Conservation (phyloP, 2,797 vertebrate genomes). For the Peromyscus nudipes region DNA sequence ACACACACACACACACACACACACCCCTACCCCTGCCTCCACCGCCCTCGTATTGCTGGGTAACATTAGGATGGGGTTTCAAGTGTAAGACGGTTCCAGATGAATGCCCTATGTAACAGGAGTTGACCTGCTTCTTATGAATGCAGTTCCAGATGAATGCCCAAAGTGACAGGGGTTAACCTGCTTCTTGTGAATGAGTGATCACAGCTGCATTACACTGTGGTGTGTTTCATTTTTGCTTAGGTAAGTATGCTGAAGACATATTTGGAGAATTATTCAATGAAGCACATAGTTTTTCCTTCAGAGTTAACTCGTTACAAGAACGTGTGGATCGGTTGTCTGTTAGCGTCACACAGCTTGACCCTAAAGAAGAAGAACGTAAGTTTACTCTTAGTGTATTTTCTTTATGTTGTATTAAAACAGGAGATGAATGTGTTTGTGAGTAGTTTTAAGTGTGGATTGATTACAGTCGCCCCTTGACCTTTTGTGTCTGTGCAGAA, state of each 20-base stretch:
- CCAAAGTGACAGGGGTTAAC: background rate
- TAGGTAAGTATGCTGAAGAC: conserved; percentile 99
- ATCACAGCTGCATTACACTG: conserved; percentile 23
- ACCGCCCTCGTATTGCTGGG: background rate
- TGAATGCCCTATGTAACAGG: no score
- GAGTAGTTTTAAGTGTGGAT: background rate
- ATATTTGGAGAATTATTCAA: conserved; percentile 99
- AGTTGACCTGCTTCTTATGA: no score
- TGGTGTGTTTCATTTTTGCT: conserved; percentile 58
- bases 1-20: no score
- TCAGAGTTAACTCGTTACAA: conserved; percentile 98
- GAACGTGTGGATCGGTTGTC: conserved; percentile 98
- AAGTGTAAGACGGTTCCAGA: background rate
- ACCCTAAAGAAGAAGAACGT: conserved; percentile 99
- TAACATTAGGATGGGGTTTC: background rate
- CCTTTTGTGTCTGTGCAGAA: background rate
- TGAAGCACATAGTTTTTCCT: conserved; percentile 98
- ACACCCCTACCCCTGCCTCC: no score
- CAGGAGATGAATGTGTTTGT: conserved; percentile 11
- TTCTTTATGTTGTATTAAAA: conserved; percentile 21
- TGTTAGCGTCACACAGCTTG: conserved; percentile 98
- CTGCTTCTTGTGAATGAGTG: conserved; percentile 21
- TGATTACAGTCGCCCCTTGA: background rate
- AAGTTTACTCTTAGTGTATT: conserved; percentile 88
- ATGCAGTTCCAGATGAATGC: conserved; percentile 8